Conservation (phyloP, 1,140 invertebrate genomes). For the Eupeodes corollae region DNA sequence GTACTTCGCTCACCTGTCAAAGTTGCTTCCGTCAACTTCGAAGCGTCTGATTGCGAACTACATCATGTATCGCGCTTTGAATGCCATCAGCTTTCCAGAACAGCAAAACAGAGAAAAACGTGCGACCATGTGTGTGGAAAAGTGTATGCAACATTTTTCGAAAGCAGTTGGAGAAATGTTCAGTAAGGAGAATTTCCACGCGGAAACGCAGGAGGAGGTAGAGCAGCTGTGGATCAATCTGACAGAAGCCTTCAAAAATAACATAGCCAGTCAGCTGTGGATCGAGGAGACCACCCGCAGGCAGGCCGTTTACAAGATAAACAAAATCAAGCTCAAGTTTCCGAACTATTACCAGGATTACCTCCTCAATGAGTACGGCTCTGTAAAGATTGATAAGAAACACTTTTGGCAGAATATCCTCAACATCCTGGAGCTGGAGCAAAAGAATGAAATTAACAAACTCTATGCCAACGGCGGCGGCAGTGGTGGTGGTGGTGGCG, state of each 20-base stretch:
- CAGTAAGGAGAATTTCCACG: constrained; percentile 15
- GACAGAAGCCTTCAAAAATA: constrained; percentile 18
- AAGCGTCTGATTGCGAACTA: constrained; percentile 19
- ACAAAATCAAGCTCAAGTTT: too few species aligned
- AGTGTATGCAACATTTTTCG: constrained; percentile 20
- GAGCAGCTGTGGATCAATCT: constrained; percentile 18
- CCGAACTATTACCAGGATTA: too few species aligned
- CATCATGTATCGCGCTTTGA: constrained; percentile 26
- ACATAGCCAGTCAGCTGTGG: constrained; percentile 16
- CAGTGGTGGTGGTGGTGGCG: constrained; percentile 14
- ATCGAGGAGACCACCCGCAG: constrained; percentile 18
- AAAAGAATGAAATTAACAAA: too few species aligned
- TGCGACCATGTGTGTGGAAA: constrained; percentile 13
- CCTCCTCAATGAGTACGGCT: too few species aligned
- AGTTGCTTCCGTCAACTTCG: constrained; percentile 9
- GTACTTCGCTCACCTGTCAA: constrained; percentile 20
- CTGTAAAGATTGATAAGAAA: too few species aligned
- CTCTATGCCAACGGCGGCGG: not conserved
- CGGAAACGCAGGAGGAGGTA: constrained; percentile 15
- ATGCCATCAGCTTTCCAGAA: constrained; percentile 17
- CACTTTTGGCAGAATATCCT: too few species aligned
- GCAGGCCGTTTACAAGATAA: too few species aligned
- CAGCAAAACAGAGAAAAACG: constrained; percentile 12
- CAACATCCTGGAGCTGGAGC: too few species aligned
- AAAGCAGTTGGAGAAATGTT: constrained; percentile 25